A percentile compares a stretch with the other conserved stretches of the same genome.
phyloP scores from a whole-genome alignment of 2,113 vertebrate species.

The Hippoglossus stenolepis region DNA sequence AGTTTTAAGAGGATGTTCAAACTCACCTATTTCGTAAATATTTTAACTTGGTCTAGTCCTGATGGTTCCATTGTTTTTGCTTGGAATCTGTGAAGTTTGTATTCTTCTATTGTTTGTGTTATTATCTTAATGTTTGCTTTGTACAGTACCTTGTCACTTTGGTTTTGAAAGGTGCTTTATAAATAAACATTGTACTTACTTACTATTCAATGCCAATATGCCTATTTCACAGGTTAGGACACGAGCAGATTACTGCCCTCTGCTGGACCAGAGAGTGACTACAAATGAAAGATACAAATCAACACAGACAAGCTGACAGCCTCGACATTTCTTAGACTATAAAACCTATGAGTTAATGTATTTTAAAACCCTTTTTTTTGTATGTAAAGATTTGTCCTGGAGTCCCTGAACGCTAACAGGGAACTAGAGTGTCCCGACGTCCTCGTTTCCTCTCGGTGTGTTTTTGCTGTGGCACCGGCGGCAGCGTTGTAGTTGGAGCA shows the following conservation, averaged over 20 bases:
- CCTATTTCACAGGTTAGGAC: neutral
- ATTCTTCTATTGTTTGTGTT: no score
- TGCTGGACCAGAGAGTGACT: conserved; percentile 32
- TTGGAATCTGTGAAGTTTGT: no score
- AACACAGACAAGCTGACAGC: neutral
- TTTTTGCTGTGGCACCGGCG: conserved; percentile 48
- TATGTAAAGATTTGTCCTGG: neutral
- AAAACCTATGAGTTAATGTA: no score
- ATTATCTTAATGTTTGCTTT: no score
- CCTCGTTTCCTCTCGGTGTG: conserved; percentile 57
- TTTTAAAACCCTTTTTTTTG: neutral
- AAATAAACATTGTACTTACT: no score
- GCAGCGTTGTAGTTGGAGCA: neutral
- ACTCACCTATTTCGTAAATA: no score
- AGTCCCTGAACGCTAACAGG: neutral
- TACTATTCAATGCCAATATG: neutral
- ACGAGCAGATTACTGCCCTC: conserved; percentile 46
- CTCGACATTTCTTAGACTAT: neutral
- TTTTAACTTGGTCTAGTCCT: neutral
- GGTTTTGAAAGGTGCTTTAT: no score
- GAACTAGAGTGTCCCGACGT: conserved; percentile 33
- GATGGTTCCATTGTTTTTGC: no score
- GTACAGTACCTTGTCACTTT: no score
- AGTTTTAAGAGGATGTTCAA: no score
- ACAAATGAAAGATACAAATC: neutral